Conservation (phyloP, 2,797 vertebrate species). For the Enteromius treurensis region DNA sequence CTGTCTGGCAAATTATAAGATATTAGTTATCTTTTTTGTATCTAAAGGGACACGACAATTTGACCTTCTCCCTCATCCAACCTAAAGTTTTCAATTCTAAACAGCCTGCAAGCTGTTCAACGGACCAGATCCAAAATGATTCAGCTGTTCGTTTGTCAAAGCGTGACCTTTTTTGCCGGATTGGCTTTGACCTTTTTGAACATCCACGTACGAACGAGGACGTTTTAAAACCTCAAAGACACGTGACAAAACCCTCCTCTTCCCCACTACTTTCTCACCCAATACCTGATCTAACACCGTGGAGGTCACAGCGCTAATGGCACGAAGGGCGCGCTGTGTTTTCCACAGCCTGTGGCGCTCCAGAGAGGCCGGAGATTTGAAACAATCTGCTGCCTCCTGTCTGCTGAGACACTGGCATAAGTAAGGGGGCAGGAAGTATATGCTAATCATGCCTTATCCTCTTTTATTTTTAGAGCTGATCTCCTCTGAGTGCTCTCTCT, state of each 20-base stretch:
- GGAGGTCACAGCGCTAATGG: constrained; percentile 43
- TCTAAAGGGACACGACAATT: constrained; percentile 47
- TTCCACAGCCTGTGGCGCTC: constrained; percentile 46
- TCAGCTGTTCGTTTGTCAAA: constrained; percentile 61
- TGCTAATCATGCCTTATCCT: constrained; percentile 68
- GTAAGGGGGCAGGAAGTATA: constrained; percentile 64
- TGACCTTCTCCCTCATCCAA: constrained; percentile 44
- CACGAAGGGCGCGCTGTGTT: constrained; percentile 17
- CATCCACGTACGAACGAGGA: constrained; percentile 49
- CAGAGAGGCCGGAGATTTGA: constrained; percentile 45
- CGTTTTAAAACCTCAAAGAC: constrained; percentile 26
- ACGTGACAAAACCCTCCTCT: not conserved
- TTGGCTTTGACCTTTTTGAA: constrained; percentile 68
- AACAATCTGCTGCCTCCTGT: constrained; percentile 59
- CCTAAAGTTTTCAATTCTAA: constrained; percentile 44
- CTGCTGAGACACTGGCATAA: constrained; percentile 54
- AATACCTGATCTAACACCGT: constrained; percentile 42
- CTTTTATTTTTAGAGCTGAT: constrained; percentile 78
- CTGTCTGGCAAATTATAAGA: constrained; percentile 52
- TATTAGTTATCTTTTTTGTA: constrained; percentile 44
- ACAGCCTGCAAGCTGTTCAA: constrained; percentile 51
- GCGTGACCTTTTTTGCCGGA: constrained; percentile 56
- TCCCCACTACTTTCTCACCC: constrained; percentile 48
- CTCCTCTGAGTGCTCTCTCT: constrained; percentile 67
- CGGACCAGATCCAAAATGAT: constrained; percentile 56